Evolutionary conservation across 2,113 vertebrate species (phyloP), one percentile per base, ranked within the genome.

Genomic region (Poecile atricapillus): DNA sequence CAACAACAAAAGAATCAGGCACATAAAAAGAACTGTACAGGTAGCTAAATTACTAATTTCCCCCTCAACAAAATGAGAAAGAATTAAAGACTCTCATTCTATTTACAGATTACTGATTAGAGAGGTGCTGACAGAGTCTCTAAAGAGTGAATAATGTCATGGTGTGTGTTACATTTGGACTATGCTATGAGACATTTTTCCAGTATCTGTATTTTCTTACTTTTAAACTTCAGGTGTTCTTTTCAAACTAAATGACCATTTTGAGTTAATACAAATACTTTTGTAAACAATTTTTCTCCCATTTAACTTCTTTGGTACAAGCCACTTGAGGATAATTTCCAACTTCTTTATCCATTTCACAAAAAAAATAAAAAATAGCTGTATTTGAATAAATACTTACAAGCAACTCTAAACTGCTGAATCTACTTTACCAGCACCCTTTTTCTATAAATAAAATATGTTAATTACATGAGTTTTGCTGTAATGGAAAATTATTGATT

Each of bases 381-480:
- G 11, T 52, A 83, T 79, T 79, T 82, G 18, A 95, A 82, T 41
- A 95, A 90, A 93, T 60, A 80, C 22, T 77, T 83, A 53, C 5
- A 23, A 91, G 68, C 15, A 77, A 62, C 35, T 76, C 63, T 65
- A 58, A 94, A 89, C 53, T 93, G 70, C 65, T 87, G 53, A 80
- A 70, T 85, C 76, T 67, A 81, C 89, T 91, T 90, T 87, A 89
- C 33, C 62, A 88, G 33, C 55, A 87, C 27, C 19, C 10, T 79
- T 78, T 90, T 91, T 35, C 89, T 88, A 89, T 50, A 91, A 94
- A 93, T 85, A 81, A 85, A 84, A 53, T 77, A 74, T 31, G 50
- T 63, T 91, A 87, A 85, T 90, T 91, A 65, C 33, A 63, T 24
- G 25, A 91, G 30, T 82, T 95, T 82, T 77, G 14, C 46, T 87